These are phyloP conservation scores for Drosophila limbata DNA, from an alignment of 2,888 invertebrate genomes.

Conservation along the genomic window DNA sequence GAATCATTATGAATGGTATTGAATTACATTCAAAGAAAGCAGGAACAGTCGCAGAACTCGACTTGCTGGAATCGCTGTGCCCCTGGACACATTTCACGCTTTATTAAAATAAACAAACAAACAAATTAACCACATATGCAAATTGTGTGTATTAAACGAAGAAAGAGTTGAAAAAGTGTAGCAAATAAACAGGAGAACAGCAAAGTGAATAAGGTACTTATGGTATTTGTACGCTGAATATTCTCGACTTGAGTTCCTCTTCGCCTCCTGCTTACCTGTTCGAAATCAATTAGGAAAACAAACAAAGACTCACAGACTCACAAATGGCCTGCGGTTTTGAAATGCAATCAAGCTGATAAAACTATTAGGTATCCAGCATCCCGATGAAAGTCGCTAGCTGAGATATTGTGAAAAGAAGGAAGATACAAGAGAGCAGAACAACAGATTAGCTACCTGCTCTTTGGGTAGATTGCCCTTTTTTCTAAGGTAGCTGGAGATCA, in stretches of 20 bases:
- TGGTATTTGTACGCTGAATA: too few species aligned
- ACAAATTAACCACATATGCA: constrained; percentile 22
- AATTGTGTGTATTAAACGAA: constrained; percentile 3
- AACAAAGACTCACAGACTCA: constrained; percentile 5
- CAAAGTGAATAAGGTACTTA: background rate
- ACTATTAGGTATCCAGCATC: constrained; percentile 57
- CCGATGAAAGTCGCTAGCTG: constrained; percentile 5
- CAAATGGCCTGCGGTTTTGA: constrained; percentile 39
- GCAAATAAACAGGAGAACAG: constrained; percentile 58
- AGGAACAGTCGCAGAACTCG: background rate
- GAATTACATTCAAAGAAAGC: constrained; percentile 35
- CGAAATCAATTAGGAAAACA: constrained; percentile 75
- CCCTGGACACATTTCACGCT: constrained; percentile 62
- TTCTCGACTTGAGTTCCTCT: background rate
- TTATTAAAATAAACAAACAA: constrained; percentile 57
- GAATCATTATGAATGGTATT: constrained; percentile 38
- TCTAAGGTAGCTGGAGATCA: background rate
- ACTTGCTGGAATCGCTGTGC: constrained; percentile 33
- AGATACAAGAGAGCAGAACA: background rate
- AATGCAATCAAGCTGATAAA: constrained; percentile 66
- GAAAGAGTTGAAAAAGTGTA: constrained; percentile 55
- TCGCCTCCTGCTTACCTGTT: constrained; percentile 63
- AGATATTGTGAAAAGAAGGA: constrained; percentile 1
- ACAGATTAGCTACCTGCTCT: constrained; percentile 20
- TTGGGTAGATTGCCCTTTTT: background rate